These are phyloP conservation scores for Sycophila sp. DNA, from an alignment of 1,140 invertebrate genomes.

Conservation along the genomic window DNA sequence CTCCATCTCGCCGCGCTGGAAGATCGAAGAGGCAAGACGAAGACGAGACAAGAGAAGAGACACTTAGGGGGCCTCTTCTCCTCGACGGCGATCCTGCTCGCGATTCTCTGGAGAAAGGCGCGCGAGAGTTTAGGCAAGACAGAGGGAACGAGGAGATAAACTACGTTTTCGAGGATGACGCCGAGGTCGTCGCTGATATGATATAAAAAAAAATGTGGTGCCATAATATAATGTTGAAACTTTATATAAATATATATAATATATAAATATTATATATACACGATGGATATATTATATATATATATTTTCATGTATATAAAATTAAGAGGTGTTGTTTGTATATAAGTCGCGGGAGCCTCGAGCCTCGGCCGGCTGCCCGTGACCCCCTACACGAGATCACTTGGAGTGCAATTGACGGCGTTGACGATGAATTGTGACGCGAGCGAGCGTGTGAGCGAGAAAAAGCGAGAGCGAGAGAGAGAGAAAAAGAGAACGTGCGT, in stretches of 20 bases:
- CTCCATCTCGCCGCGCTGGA: too few species aligned
- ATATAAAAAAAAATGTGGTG: constrained; percentile 53
- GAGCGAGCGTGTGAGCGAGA: constrained; percentile 3
- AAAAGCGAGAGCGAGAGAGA: too few species aligned
- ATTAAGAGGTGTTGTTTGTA: constrained; percentile 65
- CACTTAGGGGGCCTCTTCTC: too few species aligned
- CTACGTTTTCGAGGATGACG: too few species aligned
- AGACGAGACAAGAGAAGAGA: too few species aligned
- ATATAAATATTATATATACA: constrained; percentile 45
- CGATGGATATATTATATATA: constrained; percentile 36
- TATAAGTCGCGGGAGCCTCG: constrained; percentile 59
- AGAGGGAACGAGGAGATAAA: too few species aligned
- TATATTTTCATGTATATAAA: constrained; percentile 64
- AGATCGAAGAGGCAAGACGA: too few species aligned
- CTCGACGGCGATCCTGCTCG: too few species aligned
- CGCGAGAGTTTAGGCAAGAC: too few species aligned
- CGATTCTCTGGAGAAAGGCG: too few species aligned
- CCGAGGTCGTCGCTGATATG: neutral
- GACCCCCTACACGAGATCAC: constrained; percentile 30
- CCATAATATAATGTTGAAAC: constrained; percentile 65
- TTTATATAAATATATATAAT: constrained; percentile 56
- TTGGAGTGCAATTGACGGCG: constrained; percentile 32
- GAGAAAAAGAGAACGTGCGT: too few species aligned
- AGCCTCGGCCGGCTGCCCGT: neutral
- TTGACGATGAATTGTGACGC: constrained; percentile 19